Conservation (phyloP, 2,888 invertebrate genomes). For the Dioctria rufipes region DNA sequence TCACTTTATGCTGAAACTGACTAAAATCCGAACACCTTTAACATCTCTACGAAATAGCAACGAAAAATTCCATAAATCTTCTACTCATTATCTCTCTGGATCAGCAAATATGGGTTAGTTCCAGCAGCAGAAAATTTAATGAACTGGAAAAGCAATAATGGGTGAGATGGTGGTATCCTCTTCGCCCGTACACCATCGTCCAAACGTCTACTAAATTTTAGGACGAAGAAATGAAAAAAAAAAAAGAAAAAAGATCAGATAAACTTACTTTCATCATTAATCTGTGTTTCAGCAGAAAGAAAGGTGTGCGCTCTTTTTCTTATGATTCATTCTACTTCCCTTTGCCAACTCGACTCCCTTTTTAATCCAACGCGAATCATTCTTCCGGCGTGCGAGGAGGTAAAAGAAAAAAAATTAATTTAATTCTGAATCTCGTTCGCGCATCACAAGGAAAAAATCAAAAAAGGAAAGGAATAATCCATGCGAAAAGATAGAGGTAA, state of each 20-base stretch:
- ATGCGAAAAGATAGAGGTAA: background rate
- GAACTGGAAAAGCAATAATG: constrained; percentile 30
- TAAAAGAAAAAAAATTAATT: background rate
- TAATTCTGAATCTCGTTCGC: background rate
- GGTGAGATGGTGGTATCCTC: background rate
- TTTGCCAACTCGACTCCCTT: background rate
- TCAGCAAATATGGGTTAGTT: constrained; percentile 18
- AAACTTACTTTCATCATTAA: background rate
- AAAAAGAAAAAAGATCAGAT: constrained; percentile 25
- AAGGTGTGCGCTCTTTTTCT: background rate
- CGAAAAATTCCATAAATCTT: background rate
- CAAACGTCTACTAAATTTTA: too few relatives aligned
- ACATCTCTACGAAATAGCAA: too few relatives aligned
- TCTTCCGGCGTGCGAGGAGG: background rate
- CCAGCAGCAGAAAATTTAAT: constrained; percentile 4
- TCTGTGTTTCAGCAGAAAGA: background rate
- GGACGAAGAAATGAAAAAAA: too few relatives aligned
- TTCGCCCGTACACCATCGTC: too few relatives aligned
- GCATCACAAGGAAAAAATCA: background rate
- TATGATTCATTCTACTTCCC: background rate
- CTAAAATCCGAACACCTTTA: too few relatives aligned
- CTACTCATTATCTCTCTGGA: background rate
- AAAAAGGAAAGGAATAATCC: background rate
- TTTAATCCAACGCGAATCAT: constrained; percentile 16
- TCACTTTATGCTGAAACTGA: too few relatives aligned